These are phyloP conservation scores for Digitonthophagus gazella DNA, from an alignment of 2,888 invertebrate genomes.

Conservation along the genomic window DNA sequence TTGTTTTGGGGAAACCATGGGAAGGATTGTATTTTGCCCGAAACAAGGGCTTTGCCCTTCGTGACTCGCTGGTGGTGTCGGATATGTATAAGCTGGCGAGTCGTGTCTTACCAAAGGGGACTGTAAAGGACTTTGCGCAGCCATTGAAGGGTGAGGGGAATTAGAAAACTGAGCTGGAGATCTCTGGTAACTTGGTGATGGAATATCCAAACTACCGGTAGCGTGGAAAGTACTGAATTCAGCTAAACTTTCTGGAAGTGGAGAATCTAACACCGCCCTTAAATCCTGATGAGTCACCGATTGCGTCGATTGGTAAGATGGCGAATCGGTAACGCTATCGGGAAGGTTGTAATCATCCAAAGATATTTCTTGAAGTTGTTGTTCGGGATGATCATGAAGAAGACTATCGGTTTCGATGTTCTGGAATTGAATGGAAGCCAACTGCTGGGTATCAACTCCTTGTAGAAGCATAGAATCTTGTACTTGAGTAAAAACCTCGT, in stretches of 20 bases:
- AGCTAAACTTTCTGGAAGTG: conserved; percentile 74
- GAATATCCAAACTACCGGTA: conserved; percentile 47
- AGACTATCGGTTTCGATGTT: conserved; percentile 43
- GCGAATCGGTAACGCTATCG: conserved; percentile 55
- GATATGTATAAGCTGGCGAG: conserved; percentile 78
- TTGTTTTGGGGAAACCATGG: conserved; percentile 51
- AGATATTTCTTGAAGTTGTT: conserved; percentile 63
- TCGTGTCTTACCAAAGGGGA: conserved; percentile 62
- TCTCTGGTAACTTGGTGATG: conserved; percentile 51
- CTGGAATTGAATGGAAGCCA: conserved; percentile 51
- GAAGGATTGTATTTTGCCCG: conserved; percentile 48
- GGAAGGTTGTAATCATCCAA: conserved; percentile 64
- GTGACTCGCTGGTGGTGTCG: conserved; percentile 85
- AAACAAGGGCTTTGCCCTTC: conserved; percentile 70
- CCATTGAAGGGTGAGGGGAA: conserved; percentile 51
- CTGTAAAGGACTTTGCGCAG: conserved; percentile 61
- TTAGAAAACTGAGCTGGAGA: conserved; percentile 48
- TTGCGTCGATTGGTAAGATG: conserved; percentile 51
- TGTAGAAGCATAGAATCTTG: conserved; percentile 69
- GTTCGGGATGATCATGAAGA: conserved; percentile 63
- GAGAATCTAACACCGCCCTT: conserved; percentile 75
- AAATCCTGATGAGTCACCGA: conserved; percentile 70
- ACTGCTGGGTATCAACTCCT: conserved; percentile 63
- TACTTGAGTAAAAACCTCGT: conserved; percentile 74
- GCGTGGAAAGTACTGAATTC: conserved; percentile 80